These are phyloP conservation scores for Cantharis lateralis DNA, from an alignment of 2,888 invertebrate species.

Conservation along the genomic window DNA sequence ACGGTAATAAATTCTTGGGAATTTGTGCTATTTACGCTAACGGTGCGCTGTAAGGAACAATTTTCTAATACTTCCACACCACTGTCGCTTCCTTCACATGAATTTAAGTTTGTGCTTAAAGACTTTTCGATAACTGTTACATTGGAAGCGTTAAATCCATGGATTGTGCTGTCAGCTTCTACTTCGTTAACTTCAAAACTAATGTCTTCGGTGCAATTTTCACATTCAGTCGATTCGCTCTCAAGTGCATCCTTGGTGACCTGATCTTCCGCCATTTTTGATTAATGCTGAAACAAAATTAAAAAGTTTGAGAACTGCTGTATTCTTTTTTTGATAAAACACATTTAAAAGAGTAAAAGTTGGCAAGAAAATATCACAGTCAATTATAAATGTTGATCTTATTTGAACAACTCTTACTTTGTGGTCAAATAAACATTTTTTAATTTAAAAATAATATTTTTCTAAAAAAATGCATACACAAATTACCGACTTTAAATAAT, in stretches of 20 bases:
- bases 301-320: neutral
- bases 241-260: neutral
- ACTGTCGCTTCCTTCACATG: constrained; percentile 77
- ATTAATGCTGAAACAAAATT: neutral
- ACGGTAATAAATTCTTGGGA: constrained; percentile 63
- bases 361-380: neutral
- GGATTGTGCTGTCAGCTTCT: constrained; percentile 46
- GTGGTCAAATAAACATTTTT: neutral
- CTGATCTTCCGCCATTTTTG: neutral
- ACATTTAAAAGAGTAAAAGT: neutral
- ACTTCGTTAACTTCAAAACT: constrained; percentile 33
- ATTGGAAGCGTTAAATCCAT: constrained; percentile 49
- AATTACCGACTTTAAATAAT: neutral
- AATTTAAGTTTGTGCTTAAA: constrained; percentile 21
- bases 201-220: constrained; percentile 1
- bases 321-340: neutral
- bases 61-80: constrained; percentile 73
- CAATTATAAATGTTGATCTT: too few relatives aligned
- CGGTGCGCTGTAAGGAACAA: constrained; percentile 57
- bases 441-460: neutral
- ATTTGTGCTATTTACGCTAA: constrained; percentile 66
- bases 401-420: neutral
- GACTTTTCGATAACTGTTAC: constrained; percentile 48
- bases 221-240: neutral
- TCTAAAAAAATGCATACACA: neutral